These are phyloP conservation scores for Falco naumanni DNA, from an alignment of 2,797 vertebrate species.

Conservation along the genomic window DNA sequence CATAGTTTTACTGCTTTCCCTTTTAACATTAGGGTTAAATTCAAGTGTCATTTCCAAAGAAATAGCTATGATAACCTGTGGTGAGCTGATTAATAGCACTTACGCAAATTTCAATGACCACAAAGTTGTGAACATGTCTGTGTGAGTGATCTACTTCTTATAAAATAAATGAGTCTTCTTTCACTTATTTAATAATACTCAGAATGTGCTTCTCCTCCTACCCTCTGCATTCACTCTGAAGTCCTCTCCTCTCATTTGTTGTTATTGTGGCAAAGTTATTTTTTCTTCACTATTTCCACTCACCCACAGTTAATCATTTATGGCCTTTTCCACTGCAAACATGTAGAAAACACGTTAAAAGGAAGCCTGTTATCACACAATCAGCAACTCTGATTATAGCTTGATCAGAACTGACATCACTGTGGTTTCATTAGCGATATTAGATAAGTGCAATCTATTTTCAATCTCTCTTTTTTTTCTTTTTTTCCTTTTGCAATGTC, in stretches of 20 bases:
- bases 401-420: conserved; percentile 83
- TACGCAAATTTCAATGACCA: conserved; percentile 80
- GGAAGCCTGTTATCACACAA: conserved; percentile 80
- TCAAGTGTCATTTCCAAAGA: conserved; percentile 78
- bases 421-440: conserved; percentile 81
- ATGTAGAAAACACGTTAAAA: conserved; percentile 78
- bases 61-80: conserved; percentile 75
- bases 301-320: conserved; percentile 82
- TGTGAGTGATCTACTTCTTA: conserved; percentile 77
- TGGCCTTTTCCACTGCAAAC: conserved; percentile 81
- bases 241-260: conserved; percentile 72
- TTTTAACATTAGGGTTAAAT: conserved; percentile 58
- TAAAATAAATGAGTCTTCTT: conserved; percentile 81
- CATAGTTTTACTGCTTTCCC: conserved; percentile 62
- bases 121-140: conserved; percentile 69
- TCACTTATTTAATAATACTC: conserved; percentile 74
- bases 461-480: conserved; percentile 50
- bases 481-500: conserved; percentile 50
- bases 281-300: conserved; percentile 85
- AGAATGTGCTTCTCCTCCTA: conserved; percentile 69
- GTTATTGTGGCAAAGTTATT: conserved; percentile 84
- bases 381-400: conserved; percentile 75
- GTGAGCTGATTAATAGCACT: conserved; percentile 82
- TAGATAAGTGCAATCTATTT: conserved; percentile 72
- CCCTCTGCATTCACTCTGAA: conserved; percentile 63